Base-by-base conservation (phyloP, 2,888 invertebrate genomes). In the Chrysolina haemoptera region DNA sequence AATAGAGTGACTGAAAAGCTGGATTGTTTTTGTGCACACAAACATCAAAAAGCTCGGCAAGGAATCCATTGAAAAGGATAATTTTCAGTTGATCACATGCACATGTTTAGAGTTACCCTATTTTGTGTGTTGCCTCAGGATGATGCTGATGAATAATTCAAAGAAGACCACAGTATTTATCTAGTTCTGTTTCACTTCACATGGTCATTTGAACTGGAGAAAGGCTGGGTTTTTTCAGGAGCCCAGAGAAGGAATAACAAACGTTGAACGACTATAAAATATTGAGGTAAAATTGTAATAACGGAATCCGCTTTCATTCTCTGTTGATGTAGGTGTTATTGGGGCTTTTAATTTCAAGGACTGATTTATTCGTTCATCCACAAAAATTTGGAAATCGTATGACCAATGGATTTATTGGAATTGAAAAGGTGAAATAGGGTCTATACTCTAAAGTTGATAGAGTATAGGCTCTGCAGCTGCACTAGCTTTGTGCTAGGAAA, bases 91-190 rank as follows among this genome's bases (percentile, higher is more conserved):
- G 20, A 55, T 55, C 55, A 55, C 55, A 20, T 20, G 55, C 20
- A 55, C 5, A 14, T 6, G 55, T 55, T 55, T 18, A 14, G 18
- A 55, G 22, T 11, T 5, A 55, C 55, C 20, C 20, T 20, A 20
- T 20, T 18, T 55, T 55, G 55, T 55, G 48, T 48, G 48, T 48
- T 48, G 48, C 48, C 48, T 48, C 27, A 48, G 65, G 14, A 66
- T 66, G 35, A 66, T 66, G 46, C n/a, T 14, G 5, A 66, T 66
- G 27, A 66, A 66, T 66, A 66, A 66, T 48, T 66, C 65, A 48
- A 20, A 16, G 65, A 20, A 65, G 22, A 66, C 50, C 65, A 66
- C 65, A 66, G 35, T 66, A 48, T 66, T 50, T 66, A 27, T 66
- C 65, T 22, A 48, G 48, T 66, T 27, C 48, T 46, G 27, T 66